phyloP scores from a whole-genome alignment of 2,888 invertebrate species.

The Chirona hameri region DNA sequence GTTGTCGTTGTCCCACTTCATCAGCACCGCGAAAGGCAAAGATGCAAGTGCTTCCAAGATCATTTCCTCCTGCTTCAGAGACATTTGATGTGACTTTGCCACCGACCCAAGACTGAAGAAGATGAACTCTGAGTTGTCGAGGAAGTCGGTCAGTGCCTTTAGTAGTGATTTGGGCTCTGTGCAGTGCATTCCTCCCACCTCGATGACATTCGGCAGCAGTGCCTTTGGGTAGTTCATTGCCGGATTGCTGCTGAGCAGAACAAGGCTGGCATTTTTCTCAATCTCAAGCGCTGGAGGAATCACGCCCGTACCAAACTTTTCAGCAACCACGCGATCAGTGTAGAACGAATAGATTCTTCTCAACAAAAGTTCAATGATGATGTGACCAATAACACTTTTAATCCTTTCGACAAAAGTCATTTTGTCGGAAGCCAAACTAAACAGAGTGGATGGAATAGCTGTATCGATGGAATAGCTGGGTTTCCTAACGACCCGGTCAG shows the following conservation, averaged over 20 bases:
- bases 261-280: neutral
- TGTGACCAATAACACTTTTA: neutral
- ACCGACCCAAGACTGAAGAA: neutral
- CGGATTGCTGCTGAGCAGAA: neutral
- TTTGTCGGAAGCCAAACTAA: too few relatives aligned
- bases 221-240: neutral
- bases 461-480: neutral
- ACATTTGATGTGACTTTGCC: neutral
- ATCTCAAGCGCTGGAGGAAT: neutral
- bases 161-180: neutral
- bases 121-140: neutral
- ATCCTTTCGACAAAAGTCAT: neutral
- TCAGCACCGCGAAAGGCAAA: slow-evolving; percentile 72
- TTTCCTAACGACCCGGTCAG: neutral
- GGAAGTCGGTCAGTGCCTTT: neutral
- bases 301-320: neutral
- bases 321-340: neutral
- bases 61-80: neutral
- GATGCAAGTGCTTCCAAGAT: slow-evolving; percentile 68
- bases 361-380: neutral
- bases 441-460: too few relatives aligned
- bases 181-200: neutral
- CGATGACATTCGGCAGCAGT: neutral
- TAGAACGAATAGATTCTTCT: neutral
- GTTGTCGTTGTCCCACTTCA: slow-evolving; percentile 75